Evolutionary conservation across 2,888 invertebrate species (phyloP).

Genomic region (Elmis aenea): DNA sequence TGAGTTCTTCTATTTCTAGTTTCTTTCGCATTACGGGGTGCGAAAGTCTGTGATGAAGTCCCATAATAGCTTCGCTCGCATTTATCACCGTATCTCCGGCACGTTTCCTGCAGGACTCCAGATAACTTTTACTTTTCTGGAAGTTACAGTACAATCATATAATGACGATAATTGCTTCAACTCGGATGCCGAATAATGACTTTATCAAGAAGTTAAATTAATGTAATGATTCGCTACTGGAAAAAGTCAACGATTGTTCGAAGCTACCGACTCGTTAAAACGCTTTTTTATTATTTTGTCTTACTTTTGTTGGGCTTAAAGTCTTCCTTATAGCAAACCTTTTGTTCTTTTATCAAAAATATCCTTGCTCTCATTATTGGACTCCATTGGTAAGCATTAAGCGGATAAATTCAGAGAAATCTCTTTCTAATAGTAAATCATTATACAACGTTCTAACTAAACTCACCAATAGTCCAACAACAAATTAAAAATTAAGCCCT

Average conservation of each 20-base stretch:
- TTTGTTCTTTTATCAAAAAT: conserved; percentile 21
- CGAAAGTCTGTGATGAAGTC: conserved; percentile 39
- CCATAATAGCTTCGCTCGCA: conserved; percentile 38
- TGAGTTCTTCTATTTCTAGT: conserved; percentile 42
- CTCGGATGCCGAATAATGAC: conserved; percentile 38
- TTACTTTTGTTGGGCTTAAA: conserved; percentile 22
- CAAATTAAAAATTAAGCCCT: too few species aligned
- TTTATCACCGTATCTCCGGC: conserved; percentile 42
- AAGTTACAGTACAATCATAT: conserved; percentile 34
- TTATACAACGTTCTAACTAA: too few species aligned
- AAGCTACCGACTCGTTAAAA: conserved; percentile 38
- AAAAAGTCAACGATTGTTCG: conserved; percentile 32
- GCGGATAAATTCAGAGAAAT: too few species aligned
- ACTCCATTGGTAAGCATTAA: too few species aligned
- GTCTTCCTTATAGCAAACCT: conserved; percentile 25
- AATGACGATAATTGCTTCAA: conserved; percentile 40
- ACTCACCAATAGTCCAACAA: too few species aligned
- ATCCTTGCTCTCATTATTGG: conserved; percentile 9
- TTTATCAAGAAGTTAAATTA: conserved; percentile 40
- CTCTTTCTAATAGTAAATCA: too few species aligned
- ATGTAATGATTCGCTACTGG: conserved; percentile 39
- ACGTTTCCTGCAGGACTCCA: conserved; percentile 33
- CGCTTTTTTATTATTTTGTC: conserved; percentile 30
- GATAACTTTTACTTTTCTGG: conserved; percentile 35
- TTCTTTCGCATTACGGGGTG: conserved; percentile 38